Conservation (phyloP, 2,888 invertebrate species). For the Pterobdella sp. region DNA sequence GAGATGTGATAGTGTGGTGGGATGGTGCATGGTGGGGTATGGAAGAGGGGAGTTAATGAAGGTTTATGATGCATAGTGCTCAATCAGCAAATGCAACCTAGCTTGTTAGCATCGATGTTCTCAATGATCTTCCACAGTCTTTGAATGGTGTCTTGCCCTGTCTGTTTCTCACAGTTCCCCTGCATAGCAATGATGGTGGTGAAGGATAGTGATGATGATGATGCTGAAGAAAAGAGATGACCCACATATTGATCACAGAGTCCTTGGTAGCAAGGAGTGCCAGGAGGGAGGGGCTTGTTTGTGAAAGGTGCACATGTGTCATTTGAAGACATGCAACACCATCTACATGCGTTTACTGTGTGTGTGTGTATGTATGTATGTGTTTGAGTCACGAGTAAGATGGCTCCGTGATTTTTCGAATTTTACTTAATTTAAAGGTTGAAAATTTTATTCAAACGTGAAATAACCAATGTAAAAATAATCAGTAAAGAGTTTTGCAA, state of each 20-base stretch:
- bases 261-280: slow-evolving; percentile 79
- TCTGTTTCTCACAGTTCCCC: slow-evolving; percentile 87
- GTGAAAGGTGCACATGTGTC: slow-evolving; percentile 29
- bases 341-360: slow-evolving; percentile 80
- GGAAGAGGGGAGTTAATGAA: background rate
- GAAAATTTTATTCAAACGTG: background rate
- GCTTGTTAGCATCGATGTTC: slow-evolving; percentile 59
- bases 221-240: background rate
- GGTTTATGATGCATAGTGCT: too few species aligned
- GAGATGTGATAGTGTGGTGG: background rate
- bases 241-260: slow-evolving; percentile 60
- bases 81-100: slow-evolving; percentile 28
- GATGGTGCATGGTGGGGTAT: background rate
- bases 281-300: slow-evolving; percentile 39
- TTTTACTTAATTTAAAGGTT: too few species aligned
- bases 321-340: slow-evolving; percentile 63
- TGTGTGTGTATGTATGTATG: slow-evolving; percentile 2
- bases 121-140: slow-evolving; percentile 95
- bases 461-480: too few species aligned
- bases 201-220: background rate
- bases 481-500: too few species aligned
- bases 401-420: too few species aligned
- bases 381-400: background rate
- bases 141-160: slow-evolving; percentile 56
- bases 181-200: slow-evolving; percentile 48